A percentile compares a stretch with the other conserved stretches of the same genome.
These are phyloP conservation scores for Montipora capricornis DNA, from an alignment of 64 coral and sea anemone species.

Conservation along the genomic window DNA sequence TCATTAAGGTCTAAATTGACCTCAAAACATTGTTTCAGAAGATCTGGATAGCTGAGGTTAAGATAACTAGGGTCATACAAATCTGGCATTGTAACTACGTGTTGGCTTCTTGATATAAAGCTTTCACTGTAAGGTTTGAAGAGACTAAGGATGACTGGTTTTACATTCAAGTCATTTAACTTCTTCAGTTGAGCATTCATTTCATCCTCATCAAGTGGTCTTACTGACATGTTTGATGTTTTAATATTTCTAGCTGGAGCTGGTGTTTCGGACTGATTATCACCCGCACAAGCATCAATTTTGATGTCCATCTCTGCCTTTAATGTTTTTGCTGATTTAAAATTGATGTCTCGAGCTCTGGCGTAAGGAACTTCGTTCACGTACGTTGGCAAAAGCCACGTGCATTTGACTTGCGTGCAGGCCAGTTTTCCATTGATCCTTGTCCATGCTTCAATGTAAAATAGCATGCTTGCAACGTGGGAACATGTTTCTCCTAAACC, in stretches of 20 bases:
- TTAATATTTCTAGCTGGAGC: neutral
- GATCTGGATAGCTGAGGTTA: slow-evolving; percentile 19
- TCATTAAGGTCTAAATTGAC: slow-evolving; percentile 28
- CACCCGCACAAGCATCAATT: slow-evolving; percentile 18
- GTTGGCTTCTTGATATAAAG: slow-evolving; percentile 32
- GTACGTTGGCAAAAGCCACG: neutral
- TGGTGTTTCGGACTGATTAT: neutral
- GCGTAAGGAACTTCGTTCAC: slow-evolving; percentile 7
- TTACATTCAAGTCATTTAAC: slow-evolving; percentile 35
- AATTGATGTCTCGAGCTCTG: slow-evolving; percentile 15
- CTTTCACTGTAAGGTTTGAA: slow-evolving; percentile 3
- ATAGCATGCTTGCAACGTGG: slow-evolving; percentile 17
- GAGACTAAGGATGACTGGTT: slow-evolving; percentile 34
- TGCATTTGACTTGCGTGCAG: slow-evolving; percentile 26
- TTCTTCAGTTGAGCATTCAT: slow-evolving; percentile 30
- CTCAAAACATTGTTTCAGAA: slow-evolving; percentile 11
- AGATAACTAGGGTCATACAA: slow-evolving; percentile 10
- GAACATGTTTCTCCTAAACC: slow-evolving; percentile 35
- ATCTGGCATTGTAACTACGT: slow-evolving; percentile 27
- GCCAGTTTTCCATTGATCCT: slow-evolving; percentile 38
- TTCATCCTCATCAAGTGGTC: slow-evolving; percentile 26
- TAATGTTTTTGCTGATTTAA: slow-evolving; percentile 31
- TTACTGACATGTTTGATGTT: neutral
- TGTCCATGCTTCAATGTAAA: slow-evolving; percentile 47
- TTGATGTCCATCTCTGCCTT: neutral